A percentile compares a stretch with the other conserved stretches of the same genome.
Evolutionary conservation across 2,888 invertebrate species (phyloP).

Genomic region (Melanchra persicariae): DNA sequence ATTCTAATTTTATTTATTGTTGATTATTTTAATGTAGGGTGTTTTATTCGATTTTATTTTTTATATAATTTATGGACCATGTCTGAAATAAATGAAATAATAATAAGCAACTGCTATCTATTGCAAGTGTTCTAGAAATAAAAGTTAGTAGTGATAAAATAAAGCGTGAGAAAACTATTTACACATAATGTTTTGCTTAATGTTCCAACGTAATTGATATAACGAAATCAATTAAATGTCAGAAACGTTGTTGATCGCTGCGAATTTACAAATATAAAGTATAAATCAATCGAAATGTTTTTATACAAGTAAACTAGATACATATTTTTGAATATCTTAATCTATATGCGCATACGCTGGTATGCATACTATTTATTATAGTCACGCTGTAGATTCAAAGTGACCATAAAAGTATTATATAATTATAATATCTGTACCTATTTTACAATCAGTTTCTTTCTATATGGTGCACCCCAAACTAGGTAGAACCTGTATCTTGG

Average conservation of each 20-base stretch:
- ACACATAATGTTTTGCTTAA: conserved; percentile 42
- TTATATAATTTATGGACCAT: too few species aligned
- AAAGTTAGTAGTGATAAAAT: not conserved
- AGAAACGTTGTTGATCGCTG: conserved; percentile 39
- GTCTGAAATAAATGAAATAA: too few species aligned
- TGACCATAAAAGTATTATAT: too few species aligned
- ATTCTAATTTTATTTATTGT: too few species aligned
- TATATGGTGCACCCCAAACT: too few species aligned
- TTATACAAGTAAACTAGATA: conserved; percentile 54
- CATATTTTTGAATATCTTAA: conserved; percentile 65
- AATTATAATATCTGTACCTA: too few species aligned
- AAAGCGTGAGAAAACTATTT: conserved; percentile 54
- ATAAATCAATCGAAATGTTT: conserved; percentile 61
- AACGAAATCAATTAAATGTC: conserved; percentile 59
- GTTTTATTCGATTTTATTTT: too few species aligned
- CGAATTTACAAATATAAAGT: conserved; percentile 52
- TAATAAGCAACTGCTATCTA: not conserved
- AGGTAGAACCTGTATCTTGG: too few species aligned
- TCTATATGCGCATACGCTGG: conserved; percentile 52
- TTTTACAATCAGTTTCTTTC: too few species aligned
- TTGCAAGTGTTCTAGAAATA: not conserved
- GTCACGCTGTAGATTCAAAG: conserved; percentile 24
- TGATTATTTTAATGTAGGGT: too few species aligned
- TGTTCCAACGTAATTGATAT: conserved; percentile 49
- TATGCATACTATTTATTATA: conserved; percentile 25